phyloP scores from a whole-genome alignment of 2,888 invertebrate species.

The Malacosoma neustria region DNA sequence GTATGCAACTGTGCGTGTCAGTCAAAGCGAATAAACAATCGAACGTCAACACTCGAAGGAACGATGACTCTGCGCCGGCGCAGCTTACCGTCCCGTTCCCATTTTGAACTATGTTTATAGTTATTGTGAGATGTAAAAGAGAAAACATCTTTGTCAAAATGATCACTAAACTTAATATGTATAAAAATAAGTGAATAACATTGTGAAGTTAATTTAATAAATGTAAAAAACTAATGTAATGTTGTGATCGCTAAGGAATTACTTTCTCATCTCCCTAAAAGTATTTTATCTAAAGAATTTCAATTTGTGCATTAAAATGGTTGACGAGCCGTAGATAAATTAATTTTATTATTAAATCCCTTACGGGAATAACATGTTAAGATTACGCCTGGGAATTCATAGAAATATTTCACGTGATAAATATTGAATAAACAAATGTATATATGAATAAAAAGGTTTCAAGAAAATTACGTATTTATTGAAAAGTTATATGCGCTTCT shows the following conservation, averaged over 20 bases:
- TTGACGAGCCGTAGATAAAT: slow-evolving; percentile 31
- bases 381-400: slow-evolving; percentile 15
- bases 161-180: too few species aligned
- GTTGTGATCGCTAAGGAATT: slow-evolving; percentile 10
- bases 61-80: slow-evolving; percentile 52
- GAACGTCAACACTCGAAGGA: slow-evolving; percentile 65
- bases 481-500: slow-evolving; percentile 43
- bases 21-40: slow-evolving; percentile 59
- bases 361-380: slow-evolving; percentile 9
- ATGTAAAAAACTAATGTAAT: slow-evolving; percentile 1
- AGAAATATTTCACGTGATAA: slow-evolving; percentile 43
- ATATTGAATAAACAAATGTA: slow-evolving; percentile 51
- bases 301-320: slow-evolving; percentile 19
- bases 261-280: slow-evolving; percentile 12
- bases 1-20: slow-evolving; percentile 55
- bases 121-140: neutral
- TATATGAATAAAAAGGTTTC: slow-evolving; percentile 40
- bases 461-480: slow-evolving; percentile 58
- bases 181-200: neutral
- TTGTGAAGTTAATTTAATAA: neutral
- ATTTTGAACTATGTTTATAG: slow-evolving; percentile 16
- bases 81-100: slow-evolving; percentile 19
- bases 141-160: neutral
- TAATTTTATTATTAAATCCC: slow-evolving; percentile 30
- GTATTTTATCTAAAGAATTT: slow-evolving; percentile 19